Base-by-base conservation (phyloP, 2,888 invertebrate genomes). In the Spicauda simplicius region DNA sequence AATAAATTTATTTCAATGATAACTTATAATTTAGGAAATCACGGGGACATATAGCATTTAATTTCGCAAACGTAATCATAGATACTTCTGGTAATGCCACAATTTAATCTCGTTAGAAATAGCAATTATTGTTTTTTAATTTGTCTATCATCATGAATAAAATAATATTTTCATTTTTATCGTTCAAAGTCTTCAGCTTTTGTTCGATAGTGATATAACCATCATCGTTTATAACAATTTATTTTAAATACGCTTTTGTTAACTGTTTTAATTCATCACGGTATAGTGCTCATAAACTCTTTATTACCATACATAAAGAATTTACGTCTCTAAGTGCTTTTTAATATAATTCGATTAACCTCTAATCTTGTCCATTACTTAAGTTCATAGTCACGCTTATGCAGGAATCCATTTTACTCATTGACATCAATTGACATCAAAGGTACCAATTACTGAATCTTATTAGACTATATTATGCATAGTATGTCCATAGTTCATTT, bases 271-370 rank as follows among this genome's bases (percentile, higher is more conserved):
- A 41, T 14, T 14, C 14, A 14, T 41, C 41, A 41, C 3, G 14
- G 2, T 41, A 41, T 5, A 25, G 5, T 4, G 25, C 3, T 5
- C 25, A 25, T 25, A 25, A 25, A 41, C 14, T 14, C 41, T 41
- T 48, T 48, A 16, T 16, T 48, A 48, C 16, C 16, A 48, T 48
- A 16, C 16, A 48, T 16, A 14, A 48, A 4, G 48, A 11, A 14
- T 11, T 50, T 12, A 50, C 30, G 25, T 25, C 25, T n/a, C 19
- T 16, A 58, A 65, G 37, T 30, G 19, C 20, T 60, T 70, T 63
- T 70, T 59, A 68, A 70, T 81, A 84, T 90, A 85, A 91, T 87
- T 89, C 83, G 83, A 88, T 91, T 88, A 91, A 88, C 86, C 85
- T 86, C 82, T 83, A 83, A 83, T 82, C 81, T 48, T 48, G 16